Percentiles rank a stretch among this genome's conserved stretches.
phyloP scores from a whole-genome alignment of 2,113 vertebrate genomes.

The Gnathonemus longibarbis region DNA sequence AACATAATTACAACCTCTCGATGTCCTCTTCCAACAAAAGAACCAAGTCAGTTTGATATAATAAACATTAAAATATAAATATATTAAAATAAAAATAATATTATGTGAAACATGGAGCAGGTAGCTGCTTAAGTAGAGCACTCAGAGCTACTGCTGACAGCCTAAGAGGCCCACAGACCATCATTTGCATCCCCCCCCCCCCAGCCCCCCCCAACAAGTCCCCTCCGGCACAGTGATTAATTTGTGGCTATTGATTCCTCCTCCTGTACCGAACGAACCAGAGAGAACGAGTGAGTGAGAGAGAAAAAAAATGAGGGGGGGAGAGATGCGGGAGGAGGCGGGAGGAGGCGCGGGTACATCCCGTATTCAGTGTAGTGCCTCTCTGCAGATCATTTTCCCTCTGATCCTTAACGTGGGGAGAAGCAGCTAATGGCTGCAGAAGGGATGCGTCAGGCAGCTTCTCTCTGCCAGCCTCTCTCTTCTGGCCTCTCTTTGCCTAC shows the following conservation, averaged over 20 bases:
- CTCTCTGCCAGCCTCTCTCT: slow-evolving; percentile 17
- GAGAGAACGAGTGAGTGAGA: slow-evolving; percentile 13
- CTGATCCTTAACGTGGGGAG: slow-evolving; percentile 58
- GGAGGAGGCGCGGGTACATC: slow-evolving; percentile 40
- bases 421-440: slow-evolving; percentile 59
- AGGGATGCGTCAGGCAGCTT: slow-evolving; percentile 58
- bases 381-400: slow-evolving; percentile 54
- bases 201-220: slow-evolving; percentile 21
- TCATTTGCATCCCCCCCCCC: slow-evolving; percentile 10
- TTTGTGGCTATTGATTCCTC: slow-evolving; percentile 63
- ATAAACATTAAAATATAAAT: not conserved
- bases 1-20: not conserved
- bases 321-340: not conserved
- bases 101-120: not conserved
- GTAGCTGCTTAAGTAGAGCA: not conserved
- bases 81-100: not conserved
- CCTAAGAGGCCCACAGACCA: not conserved
- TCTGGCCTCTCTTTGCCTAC: not conserved
- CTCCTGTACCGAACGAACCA: slow-evolving; percentile 45
- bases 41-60: not conserved
- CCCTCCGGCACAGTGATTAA: slow-evolving; percentile 56
- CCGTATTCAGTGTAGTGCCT: slow-evolving; percentile 57
- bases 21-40: not conserved
- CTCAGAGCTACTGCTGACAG: not conserved
- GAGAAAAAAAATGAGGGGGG: slow-evolving; percentile 19